These are phyloP conservation scores for Syngnathus rostellatus DNA, from an alignment of 2,797 vertebrate species.

Conservation along the genomic window DNA sequence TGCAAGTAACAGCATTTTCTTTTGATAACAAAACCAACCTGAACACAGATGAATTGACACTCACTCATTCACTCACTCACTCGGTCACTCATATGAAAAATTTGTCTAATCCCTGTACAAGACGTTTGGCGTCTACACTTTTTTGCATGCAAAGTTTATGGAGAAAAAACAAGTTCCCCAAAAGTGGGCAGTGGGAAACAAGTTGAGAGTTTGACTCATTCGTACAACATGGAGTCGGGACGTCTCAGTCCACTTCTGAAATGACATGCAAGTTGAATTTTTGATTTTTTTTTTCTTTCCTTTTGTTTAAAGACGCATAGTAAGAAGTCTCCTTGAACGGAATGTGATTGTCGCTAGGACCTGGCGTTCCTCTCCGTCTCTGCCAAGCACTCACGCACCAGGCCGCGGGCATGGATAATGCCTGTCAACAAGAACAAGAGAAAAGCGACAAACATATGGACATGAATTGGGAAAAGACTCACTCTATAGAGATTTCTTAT, in stretches of 20 bases:
- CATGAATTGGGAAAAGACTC: no score
- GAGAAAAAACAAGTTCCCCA: conserved; percentile 50
- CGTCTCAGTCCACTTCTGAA: conserved; percentile 54
- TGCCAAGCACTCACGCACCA: conserved; percentile 96
- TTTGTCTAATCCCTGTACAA: conserved; percentile 73
- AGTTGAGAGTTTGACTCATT: conserved; percentile 37
- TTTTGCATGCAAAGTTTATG: conserved; percentile 76
- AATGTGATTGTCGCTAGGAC: conserved; percentile 69
- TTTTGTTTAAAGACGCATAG: conserved; percentile 30
- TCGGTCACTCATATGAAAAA: conserved; percentile 50
- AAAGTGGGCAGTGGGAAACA: conserved; percentile 48
- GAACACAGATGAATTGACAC: conserved; percentile 54
- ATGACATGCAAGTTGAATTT: conserved; percentile 60
- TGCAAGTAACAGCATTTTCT: conserved; percentile 70
- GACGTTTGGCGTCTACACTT: conserved; percentile 75
- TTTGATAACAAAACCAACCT: conserved; percentile 59
- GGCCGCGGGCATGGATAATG: conserved; percentile 91
- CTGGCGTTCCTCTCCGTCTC: conserved; percentile 94
- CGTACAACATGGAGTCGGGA: conserved; percentile 37
- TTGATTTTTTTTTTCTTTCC: conserved; percentile 15
- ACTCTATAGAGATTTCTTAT: background rate
- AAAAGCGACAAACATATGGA: background rate
- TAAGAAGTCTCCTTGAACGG: conserved; percentile 46
- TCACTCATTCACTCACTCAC: conserved; percentile 21
- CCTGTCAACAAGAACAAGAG: conserved; percentile 58